Evolutionary conservation across 2,797 vertebrate species (phyloP).

Genomic region (Anabas testudineus): DNA sequence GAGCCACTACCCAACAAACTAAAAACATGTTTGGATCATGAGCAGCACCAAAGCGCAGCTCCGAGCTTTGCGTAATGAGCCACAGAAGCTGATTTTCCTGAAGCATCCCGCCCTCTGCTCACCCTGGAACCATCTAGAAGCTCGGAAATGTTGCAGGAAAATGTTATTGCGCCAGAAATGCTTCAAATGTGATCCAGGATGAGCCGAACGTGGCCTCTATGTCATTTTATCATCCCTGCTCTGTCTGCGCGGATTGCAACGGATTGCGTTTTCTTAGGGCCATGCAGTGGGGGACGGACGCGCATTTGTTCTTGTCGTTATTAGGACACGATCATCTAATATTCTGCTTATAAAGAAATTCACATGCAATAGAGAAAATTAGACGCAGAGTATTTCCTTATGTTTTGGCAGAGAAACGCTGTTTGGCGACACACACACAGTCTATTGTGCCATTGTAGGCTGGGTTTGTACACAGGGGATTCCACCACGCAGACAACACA

Average conservation of each 20-base stretch:
- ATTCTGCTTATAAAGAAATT: conserved; percentile 13
- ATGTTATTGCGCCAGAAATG: conserved; percentile 41
- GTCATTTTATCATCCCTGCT: conserved; percentile 23
- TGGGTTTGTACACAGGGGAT: conserved; percentile 49
- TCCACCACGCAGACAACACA: conserved; percentile 56
- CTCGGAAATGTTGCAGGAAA: conserved; percentile 5
- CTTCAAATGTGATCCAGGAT: conserved; percentile 14
- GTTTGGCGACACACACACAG: conserved; percentile 4
- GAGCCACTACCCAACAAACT: conserved; percentile 51
- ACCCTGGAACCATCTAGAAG: conserved; percentile 41
- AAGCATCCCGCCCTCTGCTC: not conserved
- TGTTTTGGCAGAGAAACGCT: not conserved
- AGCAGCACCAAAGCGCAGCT: not conserved
- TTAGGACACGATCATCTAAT: conserved; percentile 23
- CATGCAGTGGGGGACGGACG: conserved; percentile 26
- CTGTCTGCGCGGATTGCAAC: conserved; percentile 63
- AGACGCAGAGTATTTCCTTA: not conserved
- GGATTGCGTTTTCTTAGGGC: conserved; percentile 56
- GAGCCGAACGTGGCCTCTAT: conserved; percentile 50
- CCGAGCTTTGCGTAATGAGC: conserved; percentile 9
- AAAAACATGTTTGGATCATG: conserved; percentile 5
- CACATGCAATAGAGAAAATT: not conserved
- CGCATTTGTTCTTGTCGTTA: not conserved
- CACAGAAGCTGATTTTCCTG: not conserved
- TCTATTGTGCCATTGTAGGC: conserved; percentile 12